These are phyloP conservation scores for Salvelinus namaycush DNA, from an alignment of 2,113 vertebrate species.

Conservation along the genomic window DNA sequence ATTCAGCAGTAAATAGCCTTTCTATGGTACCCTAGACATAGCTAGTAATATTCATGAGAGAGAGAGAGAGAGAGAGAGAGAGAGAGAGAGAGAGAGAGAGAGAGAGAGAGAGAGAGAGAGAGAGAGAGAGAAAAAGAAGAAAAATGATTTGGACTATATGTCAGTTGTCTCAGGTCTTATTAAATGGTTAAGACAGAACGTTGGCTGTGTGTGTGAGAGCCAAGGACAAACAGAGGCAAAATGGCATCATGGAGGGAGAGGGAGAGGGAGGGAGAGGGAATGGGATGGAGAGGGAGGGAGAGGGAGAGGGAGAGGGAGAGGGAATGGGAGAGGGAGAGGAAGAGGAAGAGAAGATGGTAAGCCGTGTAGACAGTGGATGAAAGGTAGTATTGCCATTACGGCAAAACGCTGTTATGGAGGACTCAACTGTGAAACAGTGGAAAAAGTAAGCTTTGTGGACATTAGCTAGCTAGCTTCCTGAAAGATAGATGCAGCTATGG, in stretches of 20 bases:
- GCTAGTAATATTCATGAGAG: not conserved
- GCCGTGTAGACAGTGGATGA: not conserved
- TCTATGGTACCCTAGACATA: not conserved
- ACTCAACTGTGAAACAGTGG: not conserved
- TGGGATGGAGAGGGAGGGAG: not conserved
- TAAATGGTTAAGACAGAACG: constrained; percentile 20
- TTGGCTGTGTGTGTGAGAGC: constrained; percentile 14
- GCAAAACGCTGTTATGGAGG: no score
- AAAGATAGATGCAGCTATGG: no score
- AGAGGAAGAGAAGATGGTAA: not conserved
- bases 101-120: not conserved
- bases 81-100: not conserved
- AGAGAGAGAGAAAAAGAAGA: constrained; percentile 21
- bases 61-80: not conserved
- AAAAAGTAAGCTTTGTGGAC: not conserved
- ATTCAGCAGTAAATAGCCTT: not conserved
- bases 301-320: not conserved
- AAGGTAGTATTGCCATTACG: not conserved
- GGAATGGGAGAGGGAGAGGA: not conserved
- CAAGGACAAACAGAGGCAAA: constrained; percentile 48
- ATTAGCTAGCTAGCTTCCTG: no score
- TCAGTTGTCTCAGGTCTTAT: constrained; percentile 10
- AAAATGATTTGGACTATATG: not conserved
- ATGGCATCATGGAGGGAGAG: constrained; percentile 33
- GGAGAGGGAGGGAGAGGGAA: constrained; percentile 16